Conservation (phyloP, 2,797 vertebrate species). For the Limosa lapponica region DNA sequence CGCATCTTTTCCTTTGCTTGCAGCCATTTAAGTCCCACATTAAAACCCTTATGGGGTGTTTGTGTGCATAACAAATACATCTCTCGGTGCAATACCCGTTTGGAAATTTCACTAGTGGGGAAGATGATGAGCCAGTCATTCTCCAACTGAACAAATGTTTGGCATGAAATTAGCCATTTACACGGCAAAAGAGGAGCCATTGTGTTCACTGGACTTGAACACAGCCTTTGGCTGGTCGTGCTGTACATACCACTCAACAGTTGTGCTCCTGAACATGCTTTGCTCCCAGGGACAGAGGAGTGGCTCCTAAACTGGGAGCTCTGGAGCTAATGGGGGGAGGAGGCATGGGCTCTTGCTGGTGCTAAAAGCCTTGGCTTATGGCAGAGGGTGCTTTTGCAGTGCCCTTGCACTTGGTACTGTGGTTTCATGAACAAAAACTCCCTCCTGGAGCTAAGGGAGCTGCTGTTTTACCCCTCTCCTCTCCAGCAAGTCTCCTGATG, state of each 20-base stretch:
- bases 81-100: neutral
- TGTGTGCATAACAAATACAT: neutral
- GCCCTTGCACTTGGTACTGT: neutral
- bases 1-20: neutral
- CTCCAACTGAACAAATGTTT: constrained; percentile 23
- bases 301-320: neutral
- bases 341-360: neutral
- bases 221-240: neutral
- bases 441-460: neutral
- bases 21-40: neutral
- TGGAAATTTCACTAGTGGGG: neutral
- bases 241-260: neutral
- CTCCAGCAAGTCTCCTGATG: neutral
- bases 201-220: constrained; percentile 40
- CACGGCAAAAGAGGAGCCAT: neutral
- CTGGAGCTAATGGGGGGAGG: neutral
- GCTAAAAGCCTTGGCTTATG: neutral
- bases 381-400: neutral
- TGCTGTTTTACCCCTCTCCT: neutral
- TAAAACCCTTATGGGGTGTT: neutral
- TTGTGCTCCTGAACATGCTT: neutral
- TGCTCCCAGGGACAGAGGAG: neutral
- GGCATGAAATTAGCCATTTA: constrained; percentile 20
- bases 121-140: constrained; percentile 24
- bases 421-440: neutral